phyloP scores from a whole-genome alignment of 2,888 invertebrate species.

The Tachina lurida region DNA sequence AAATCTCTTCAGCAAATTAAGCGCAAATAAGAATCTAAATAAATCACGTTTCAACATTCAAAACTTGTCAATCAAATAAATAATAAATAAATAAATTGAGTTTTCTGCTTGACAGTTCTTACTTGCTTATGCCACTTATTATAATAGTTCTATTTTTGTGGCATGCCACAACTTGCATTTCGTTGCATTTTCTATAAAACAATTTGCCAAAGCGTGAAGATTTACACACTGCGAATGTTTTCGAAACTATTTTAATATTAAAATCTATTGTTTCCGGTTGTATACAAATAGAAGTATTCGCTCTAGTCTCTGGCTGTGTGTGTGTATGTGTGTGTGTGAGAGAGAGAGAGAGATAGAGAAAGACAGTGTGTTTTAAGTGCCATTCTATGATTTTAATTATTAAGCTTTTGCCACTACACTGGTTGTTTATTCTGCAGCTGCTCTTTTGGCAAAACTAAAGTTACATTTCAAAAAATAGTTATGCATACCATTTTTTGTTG shows the following conservation, averaged over 20 bases:
- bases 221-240: conserved; percentile 62
- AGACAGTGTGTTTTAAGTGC: conserved; percentile 12
- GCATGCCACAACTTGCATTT: conserved; percentile 40
- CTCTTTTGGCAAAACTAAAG: conserved; percentile 32
- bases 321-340: not conserved
- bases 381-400: conserved; percentile 67
- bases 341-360: not conserved
- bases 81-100: conserved; percentile 50
- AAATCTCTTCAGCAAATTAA: too few relatives aligned
- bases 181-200: conserved; percentile 18
- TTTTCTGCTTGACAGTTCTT: not conserved
- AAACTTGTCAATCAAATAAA: conserved; percentile 36
- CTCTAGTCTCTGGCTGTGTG: not conserved
- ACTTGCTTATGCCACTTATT: conserved; percentile 11
- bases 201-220: conserved; percentile 55
- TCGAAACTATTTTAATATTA: conserved; percentile 64
- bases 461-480: conserved; percentile 34
- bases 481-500: conserved; percentile 38
- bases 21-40: not conserved
- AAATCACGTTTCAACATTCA: conserved; percentile 8
- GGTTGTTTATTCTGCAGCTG: conserved; percentile 36
- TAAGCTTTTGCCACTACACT: conserved; percentile 61
- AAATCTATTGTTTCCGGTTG: conserved; percentile 66
- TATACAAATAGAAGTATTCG: conserved; percentile 10
- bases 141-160: conserved; percentile 28